Evolutionary conservation across 37 sponge, comb jelly and placozoan genomes (phyloP), one percentile per base, ranked within the genome.

Genomic region (Agelas oroides): DNA sequence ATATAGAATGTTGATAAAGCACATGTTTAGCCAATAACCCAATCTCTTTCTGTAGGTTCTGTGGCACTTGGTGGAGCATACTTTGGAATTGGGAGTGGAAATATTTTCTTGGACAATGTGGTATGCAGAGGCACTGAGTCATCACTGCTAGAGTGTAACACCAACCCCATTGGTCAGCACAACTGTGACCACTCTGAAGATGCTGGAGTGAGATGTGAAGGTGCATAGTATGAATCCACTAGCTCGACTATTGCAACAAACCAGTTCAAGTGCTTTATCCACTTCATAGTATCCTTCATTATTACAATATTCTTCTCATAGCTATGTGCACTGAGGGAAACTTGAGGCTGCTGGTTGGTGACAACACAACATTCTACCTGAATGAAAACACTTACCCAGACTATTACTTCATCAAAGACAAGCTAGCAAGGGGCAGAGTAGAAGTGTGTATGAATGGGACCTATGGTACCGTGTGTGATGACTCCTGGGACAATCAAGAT

Each of bases 81-180:
- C 46, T 46, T 46, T 46, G 46, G 46, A 3, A 3, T 3, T 46
- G 46, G 46, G 6, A 12, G 6, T 12, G 83, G 71, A 5, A 59
- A 71, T 24, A 76, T 88, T 53, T 66, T 81, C 57, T 59, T 89
- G 1, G 79, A 83, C 38, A 59, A 89, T 62, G 73, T 89, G 21
- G 60, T 41, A 58, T 89, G 89, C 39, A 52, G 25, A 63, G 89
- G 89, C n/a, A 69, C 36, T 66, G 89, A 89, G 32, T 17, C 78
- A 19, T 60, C 46, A 32, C 78, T 89, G 32, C 53, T 78, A 24
- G 78, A 71, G 28, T 89, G 89, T 59, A 28, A 20, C 30, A 20
- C 28, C 5, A 38, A 46, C 52, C 39, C 32, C 15, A 73, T 80
- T 75, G 74, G 83, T 61, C 33, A 69, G 27, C 84, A 76, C 58